Percentiles rank a stretch among this genome's conserved stretches.
These are phyloP conservation scores for Rhinoderma darwinii DNA, from an alignment of 2,113 vertebrate species.

Conservation along the genomic window DNA sequence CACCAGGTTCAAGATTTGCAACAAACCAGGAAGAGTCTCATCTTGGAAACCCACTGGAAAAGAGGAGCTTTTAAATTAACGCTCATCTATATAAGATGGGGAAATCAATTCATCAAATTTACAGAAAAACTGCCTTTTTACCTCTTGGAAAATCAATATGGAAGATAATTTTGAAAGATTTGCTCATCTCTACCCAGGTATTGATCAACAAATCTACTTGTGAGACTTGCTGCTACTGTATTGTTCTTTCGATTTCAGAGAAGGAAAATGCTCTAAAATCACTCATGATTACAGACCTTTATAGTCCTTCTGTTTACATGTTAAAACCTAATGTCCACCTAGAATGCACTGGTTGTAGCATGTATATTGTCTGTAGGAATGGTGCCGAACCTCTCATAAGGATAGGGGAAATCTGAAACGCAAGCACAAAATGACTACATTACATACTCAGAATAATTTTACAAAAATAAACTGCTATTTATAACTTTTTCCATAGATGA, in stretches of 20 bases:
- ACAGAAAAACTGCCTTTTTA: not conserved
- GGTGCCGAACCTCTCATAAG: not conserved
- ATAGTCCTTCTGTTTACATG: not conserved
- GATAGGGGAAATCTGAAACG: not conserved
- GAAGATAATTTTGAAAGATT: slow-evolving; percentile 7
- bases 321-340: not conserved
- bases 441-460: not conserved
- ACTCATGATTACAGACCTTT: not conserved
- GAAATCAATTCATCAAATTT: not conserved
- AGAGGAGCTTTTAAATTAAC: not conserved
- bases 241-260: not conserved
- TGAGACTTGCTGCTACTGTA: not conserved
- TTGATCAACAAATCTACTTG: not conserved
- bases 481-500: not conserved
- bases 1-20: not conserved
- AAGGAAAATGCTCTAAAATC: not conserved
- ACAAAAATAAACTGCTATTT: not conserved
- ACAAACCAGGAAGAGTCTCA: not conserved
- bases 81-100: not conserved
- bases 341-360: not conserved
- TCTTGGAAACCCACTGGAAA: not conserved
- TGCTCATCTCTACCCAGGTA: not conserved
- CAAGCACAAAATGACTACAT: not conserved
- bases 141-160: not conserved
- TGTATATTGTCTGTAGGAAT: not conserved